These are phyloP conservation scores for Drosophila algonquin DNA, from an alignment of 2,888 invertebrate genomes.

Conservation along the genomic window DNA sequence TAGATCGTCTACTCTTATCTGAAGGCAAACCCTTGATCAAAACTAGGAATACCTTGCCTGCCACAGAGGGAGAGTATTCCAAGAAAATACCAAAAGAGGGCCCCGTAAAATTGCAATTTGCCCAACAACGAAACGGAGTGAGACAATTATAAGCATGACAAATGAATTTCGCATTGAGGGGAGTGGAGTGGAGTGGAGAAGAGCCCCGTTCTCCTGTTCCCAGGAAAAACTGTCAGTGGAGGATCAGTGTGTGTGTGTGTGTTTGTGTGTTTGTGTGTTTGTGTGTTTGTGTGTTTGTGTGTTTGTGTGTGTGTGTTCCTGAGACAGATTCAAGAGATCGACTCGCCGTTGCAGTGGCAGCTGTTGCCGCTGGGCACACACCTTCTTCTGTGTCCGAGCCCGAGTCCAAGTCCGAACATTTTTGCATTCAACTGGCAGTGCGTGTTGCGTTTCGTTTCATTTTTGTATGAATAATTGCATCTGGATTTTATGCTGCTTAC, in stretches of 20 bases:
- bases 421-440: conserved; percentile 42
- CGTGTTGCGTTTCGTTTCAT: conserved; percentile 27
- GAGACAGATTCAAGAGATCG: conserved; percentile 48
- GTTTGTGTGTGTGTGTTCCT: neutral
- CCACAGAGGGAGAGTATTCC: conserved; percentile 21
- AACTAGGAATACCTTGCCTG: neutral
- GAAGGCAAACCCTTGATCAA: neutral
- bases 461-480: conserved; percentile 77
- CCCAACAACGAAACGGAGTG: conserved; percentile 56
- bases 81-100: conserved; percentile 30
- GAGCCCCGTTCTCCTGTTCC: conserved; percentile 60
- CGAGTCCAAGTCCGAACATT: neutral
- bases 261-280: no score
- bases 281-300: neutral
- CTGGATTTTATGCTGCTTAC: conserved; percentile 63
- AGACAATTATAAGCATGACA: conserved; percentile 81
- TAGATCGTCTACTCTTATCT: neutral
- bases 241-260: conserved; percentile 22
- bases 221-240: conserved; percentile 52
- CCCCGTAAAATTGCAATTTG: conserved; percentile 68
- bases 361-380: conserved; percentile 70
- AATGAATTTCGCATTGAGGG: conserved; percentile 76
- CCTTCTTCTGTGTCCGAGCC: conserved; percentile 43
- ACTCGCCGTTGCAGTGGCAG: conserved; percentile 42
- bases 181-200: conserved; percentile 29